These are phyloP conservation scores for Saturnia japonica DNA, from an alignment of 2,888 invertebrate species.

Conservation along the genomic window DNA sequence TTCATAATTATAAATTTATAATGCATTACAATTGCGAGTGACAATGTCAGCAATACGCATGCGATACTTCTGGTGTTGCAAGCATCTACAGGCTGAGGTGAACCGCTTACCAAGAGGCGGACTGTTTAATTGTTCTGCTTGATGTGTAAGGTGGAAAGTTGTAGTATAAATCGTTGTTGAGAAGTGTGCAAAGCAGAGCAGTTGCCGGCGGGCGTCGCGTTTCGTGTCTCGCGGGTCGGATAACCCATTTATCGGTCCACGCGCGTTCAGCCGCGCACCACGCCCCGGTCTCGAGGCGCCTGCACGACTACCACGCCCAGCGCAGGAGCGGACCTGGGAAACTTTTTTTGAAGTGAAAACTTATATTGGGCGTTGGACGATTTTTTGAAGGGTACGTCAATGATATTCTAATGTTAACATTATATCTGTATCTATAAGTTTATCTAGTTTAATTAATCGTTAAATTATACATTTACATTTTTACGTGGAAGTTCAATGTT, in stretches of 20 bases:
- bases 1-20: too few relatives aligned
- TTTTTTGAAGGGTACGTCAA: too few relatives aligned
- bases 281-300: conserved; percentile 52
- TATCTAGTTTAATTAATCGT: too few relatives aligned
- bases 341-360: background rate
- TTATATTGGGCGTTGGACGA: background rate
- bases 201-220: conserved; percentile 51
- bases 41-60: too few relatives aligned
- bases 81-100: too few relatives aligned
- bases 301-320: conserved; percentile 66
- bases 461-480: too few relatives aligned
- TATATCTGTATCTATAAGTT: too few relatives aligned
- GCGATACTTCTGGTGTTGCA: too few relatives aligned
- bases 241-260: conserved; percentile 63
- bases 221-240: conserved; percentile 29
- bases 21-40: too few relatives aligned
- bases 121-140: background rate
- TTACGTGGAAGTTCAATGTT: too few relatives aligned
- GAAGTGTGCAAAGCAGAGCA: conserved; percentile 61
- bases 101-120: too few relatives aligned
- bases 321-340: conserved; percentile 50
- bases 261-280: conserved; percentile 53
- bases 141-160: background rate
- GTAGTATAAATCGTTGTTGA: conserved; percentile 23
- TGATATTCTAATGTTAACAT: too few relatives aligned